phyloP scores from a whole-genome alignment of 2,888 invertebrate genomes.

The Hirtodrosophila cameraria region DNA sequence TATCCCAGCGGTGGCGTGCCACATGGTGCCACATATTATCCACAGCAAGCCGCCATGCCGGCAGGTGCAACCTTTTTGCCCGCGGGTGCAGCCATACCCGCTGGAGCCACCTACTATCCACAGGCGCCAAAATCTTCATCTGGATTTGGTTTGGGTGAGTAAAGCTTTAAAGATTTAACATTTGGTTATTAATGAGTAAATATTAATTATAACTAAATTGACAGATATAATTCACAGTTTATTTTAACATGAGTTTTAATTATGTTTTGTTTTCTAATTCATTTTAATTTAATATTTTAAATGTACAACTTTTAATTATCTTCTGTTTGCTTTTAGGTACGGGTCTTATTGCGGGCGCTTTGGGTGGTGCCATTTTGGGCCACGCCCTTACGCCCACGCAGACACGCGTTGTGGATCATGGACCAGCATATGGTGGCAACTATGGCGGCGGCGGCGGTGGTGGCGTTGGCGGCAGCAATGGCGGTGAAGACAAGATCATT shows the following conservation, averaged over 20 bases:
- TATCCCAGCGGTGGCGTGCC: slow-evolving; percentile 68
- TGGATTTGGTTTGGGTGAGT: slow-evolving; percentile 81
- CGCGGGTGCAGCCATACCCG: slow-evolving; percentile 59
- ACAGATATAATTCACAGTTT: no score
- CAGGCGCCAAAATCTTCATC: slow-evolving; percentile 78
- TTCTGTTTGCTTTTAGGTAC: slow-evolving; percentile 74
- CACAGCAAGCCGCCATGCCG: slow-evolving; percentile 64
- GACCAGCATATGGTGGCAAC: slow-evolving; percentile 33
- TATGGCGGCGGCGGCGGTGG: slow-evolving; percentile 47
- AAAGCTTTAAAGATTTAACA: no score
- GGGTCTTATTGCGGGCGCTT: slow-evolving; percentile 81
- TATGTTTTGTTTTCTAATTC: no score
- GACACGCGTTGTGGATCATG: slow-evolving; percentile 68
- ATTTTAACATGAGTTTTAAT: no score
- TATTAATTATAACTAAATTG: no score
- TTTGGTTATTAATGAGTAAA: no score
- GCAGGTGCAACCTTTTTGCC: slow-evolving; percentile 74
- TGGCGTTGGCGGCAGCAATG: slow-evolving; percentile 28
- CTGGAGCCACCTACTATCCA: slow-evolving; percentile 76
- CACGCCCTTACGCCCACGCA: slow-evolving; percentile 81
- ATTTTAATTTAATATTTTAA: no score
- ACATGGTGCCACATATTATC: slow-evolving; percentile 72
- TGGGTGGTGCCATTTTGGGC: slow-evolving; percentile 82
- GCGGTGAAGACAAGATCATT: slow-evolving; percentile 81
- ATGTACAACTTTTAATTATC: no score